phyloP scores from a whole-genome alignment of 2,113 vertebrate genomes.

The Odobenus rosmarus region DNA sequence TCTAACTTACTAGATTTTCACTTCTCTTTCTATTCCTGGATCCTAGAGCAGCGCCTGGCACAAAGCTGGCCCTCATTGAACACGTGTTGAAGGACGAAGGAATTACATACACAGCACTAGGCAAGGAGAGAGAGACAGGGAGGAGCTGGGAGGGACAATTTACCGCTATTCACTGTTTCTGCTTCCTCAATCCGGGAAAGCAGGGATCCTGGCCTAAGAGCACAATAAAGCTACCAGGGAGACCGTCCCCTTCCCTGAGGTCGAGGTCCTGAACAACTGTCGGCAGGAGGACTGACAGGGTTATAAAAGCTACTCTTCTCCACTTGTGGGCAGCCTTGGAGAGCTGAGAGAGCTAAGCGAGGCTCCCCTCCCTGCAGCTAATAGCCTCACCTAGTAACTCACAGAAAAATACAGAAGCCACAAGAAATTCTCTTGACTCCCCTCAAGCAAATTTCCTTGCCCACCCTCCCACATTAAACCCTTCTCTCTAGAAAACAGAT shows the following conservation, averaged over 20 bases:
- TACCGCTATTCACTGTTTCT: background rate
- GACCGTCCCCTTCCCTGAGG: background rate
- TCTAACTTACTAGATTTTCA: background rate
- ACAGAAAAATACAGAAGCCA: background rate
- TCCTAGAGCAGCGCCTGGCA: background rate
- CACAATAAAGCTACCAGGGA: background rate
- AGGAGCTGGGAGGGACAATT: background rate
- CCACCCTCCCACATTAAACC: background rate
- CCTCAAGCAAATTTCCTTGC: background rate
- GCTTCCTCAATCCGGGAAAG: background rate
- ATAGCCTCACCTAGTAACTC: background rate
- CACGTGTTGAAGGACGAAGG: background rate
- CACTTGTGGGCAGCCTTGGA: background rate
- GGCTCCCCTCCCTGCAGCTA: background rate
- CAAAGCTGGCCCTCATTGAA: background rate
- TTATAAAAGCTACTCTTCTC: background rate
- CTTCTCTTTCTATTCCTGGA: background rate
- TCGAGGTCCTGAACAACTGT: background rate
- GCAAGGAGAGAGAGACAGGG: background rate
- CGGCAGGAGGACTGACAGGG: background rate
- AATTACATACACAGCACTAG: background rate
- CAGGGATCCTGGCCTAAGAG: background rate
- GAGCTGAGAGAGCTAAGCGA: background rate
- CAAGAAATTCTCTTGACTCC: background rate
- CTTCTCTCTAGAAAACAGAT: background rate